These are phyloP conservation scores for Procambarus virginalis DNA, from an alignment of 1,140 invertebrate species.

Conservation along the genomic window DNA sequence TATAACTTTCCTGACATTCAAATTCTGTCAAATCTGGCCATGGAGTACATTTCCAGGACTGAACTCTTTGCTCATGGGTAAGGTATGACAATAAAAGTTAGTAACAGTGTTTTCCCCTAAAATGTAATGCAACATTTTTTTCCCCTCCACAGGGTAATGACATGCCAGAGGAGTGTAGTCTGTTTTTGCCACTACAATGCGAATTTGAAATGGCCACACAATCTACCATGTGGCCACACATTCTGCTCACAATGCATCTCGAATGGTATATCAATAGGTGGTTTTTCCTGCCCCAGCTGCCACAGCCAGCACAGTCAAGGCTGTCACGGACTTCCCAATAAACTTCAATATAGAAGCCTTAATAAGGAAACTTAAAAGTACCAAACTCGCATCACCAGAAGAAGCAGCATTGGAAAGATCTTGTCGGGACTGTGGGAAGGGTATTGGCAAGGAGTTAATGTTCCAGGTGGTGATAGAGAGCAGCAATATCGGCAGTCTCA, in stretches of 20 bases:
- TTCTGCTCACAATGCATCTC: slow-evolving; percentile 28
- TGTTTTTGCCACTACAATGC: slow-evolving; percentile 20
- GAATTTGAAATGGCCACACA: background rate
- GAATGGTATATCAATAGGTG: background rate
- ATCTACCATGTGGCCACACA: slow-evolving; percentile 37
- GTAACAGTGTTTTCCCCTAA: too few species aligned
- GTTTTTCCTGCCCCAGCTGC: slow-evolving; percentile 8
- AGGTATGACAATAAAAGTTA: too few species aligned
- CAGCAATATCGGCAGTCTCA: background rate
- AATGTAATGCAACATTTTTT: too few species aligned
- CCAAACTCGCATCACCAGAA: background rate
- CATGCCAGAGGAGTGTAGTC: slow-evolving; percentile 33
- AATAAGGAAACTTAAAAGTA: slow-evolving; percentile 26
- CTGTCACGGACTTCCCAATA: slow-evolving; percentile 15
- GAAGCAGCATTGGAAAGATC: background rate
- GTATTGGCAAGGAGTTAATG: background rate
- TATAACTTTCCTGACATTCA: too few species aligned
- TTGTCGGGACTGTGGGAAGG: too few species aligned
- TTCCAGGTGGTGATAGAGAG: background rate
- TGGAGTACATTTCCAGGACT: too few species aligned
- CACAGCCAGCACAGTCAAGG: background rate
- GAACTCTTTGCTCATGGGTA: too few species aligned
- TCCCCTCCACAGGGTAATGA: slow-evolving; percentile 1
- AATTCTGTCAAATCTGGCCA: too few species aligned
- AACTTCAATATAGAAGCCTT: slow-evolving; percentile 27